Conservation (phyloP, 2,113 vertebrate genomes). For the Elaphurus davidianus region DNA sequence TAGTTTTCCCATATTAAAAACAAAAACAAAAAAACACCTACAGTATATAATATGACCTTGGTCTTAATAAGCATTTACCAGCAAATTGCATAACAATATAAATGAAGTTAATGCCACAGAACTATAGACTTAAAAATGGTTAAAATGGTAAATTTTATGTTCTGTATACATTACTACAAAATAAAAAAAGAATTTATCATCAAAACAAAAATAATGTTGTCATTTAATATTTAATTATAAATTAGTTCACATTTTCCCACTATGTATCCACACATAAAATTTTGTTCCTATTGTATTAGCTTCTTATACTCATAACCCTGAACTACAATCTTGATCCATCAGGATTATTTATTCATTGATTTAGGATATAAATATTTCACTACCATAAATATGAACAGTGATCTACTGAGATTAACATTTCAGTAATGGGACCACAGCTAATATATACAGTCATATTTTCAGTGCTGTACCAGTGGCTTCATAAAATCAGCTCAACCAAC, state of each 20-base stretch:
- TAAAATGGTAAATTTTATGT: not conserved
- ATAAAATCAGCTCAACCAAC: not conserved
- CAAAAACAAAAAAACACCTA: not conserved
- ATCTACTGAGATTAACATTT: conserved; percentile 29
- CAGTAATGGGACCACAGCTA: not conserved
- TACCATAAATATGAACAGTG: not conserved
- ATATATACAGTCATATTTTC: not conserved
- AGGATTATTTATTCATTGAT: conserved; percentile 27
- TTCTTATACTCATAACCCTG: not conserved
- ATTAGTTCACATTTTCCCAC: not conserved
- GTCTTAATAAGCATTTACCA: not conserved
- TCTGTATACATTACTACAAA: not conserved
- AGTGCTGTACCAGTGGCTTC: not conserved
- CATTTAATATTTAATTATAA: not conserved
- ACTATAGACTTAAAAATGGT: not conserved
- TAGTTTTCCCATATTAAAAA: not conserved
- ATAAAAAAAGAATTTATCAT: not conserved
- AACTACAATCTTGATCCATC: not conserved
- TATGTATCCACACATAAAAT: not conserved
- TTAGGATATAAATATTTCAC: conserved; percentile 30
- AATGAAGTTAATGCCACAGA: not conserved
- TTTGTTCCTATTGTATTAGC: not conserved
- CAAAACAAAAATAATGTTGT: not conserved
- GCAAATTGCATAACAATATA: not conserved
- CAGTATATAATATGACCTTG: not conserved